A percentile compares a stretch with the other conserved stretches of the same genome.
These are phyloP conservation scores for Chaetura pelagica DNA, from an alignment of 2,113 vertebrate genomes.

Conservation along the genomic window DNA sequence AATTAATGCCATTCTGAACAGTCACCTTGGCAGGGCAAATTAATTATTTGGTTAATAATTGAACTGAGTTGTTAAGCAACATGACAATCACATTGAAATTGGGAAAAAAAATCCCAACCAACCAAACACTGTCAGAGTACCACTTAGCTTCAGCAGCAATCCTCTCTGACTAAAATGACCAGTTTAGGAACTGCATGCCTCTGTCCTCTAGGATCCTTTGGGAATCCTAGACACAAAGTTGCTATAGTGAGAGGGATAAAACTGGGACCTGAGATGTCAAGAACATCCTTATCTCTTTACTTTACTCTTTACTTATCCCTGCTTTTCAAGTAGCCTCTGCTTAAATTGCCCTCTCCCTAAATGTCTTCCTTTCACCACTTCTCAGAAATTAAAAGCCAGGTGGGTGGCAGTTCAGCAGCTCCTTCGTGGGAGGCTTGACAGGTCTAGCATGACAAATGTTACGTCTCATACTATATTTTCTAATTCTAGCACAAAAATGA, in stretches of 20 bases:
- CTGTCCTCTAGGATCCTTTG: background rate
- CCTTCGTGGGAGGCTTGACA: background rate
- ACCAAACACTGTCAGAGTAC: background rate
- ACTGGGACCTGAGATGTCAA: background rate
- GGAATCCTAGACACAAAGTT: background rate
- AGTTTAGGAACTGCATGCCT: background rate
- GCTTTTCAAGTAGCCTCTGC: background rate
- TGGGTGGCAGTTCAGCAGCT: background rate
- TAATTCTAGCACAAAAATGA: background rate
- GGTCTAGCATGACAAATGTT: background rate
- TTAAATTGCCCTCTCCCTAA: background rate
- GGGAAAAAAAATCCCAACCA: background rate
- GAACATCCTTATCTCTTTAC: background rate
- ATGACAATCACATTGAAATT: background rate
- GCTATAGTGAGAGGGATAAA: background rate
- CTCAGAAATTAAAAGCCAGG: background rate
- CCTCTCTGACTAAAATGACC: background rate
- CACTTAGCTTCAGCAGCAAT: background rate
- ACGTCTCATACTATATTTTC: conserved; percentile 14
- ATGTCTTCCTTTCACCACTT: background rate
- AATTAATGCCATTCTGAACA: background rate
- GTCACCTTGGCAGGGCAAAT: too few relatives aligned
- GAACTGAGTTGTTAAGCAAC: background rate
- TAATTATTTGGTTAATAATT: background rate
- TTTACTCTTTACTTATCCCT: background rate